phyloP scores from a whole-genome alignment of 2,888 invertebrate species.

The Stenchaetothrips biformis region DNA sequence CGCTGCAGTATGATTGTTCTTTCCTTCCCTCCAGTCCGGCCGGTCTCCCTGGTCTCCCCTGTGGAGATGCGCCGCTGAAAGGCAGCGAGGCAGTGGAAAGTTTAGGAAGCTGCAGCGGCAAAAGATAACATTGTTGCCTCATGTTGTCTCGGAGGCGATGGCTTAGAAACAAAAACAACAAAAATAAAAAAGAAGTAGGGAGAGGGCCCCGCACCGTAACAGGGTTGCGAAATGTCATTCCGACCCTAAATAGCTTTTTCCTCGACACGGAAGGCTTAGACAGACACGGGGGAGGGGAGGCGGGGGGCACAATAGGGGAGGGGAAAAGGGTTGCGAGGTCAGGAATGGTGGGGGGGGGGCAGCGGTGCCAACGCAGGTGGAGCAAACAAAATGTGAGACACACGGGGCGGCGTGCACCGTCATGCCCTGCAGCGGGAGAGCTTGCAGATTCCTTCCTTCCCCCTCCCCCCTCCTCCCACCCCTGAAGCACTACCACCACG shows the following conservation, averaged over 20 bases:
- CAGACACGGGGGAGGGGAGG: background rate
- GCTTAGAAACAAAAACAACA: background rate
- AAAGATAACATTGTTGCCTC: constrained; percentile 22
- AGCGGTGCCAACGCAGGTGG: too few relatives aligned
- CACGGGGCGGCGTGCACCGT: too few relatives aligned
- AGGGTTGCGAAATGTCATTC: constrained; percentile 23
- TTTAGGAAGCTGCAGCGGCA: background rate
- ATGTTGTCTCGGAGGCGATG: constrained; percentile 18
- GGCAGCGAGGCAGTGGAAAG: background rate
- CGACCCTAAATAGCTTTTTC: constrained; percentile 24
- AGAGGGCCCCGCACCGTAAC: constrained; percentile 3
- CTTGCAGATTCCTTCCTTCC: background rate
- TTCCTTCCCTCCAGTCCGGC: background rate
- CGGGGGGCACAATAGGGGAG: background rate
- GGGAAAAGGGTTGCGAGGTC: background rate
- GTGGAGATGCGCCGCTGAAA: background rate
- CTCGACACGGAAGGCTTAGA: constrained; percentile 24
- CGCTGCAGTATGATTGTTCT: background rate
- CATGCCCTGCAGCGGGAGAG: too few relatives aligned
- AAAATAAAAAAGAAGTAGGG: background rate
- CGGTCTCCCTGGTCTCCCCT: too few relatives aligned
- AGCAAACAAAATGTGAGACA: too few relatives aligned
- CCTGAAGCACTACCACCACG: background rate
- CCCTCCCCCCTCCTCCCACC: background rate
- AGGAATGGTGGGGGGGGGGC: too few relatives aligned